Base-by-base conservation (phyloP, 2,113 vertebrate species). In the Delphinus delphis region DNA sequence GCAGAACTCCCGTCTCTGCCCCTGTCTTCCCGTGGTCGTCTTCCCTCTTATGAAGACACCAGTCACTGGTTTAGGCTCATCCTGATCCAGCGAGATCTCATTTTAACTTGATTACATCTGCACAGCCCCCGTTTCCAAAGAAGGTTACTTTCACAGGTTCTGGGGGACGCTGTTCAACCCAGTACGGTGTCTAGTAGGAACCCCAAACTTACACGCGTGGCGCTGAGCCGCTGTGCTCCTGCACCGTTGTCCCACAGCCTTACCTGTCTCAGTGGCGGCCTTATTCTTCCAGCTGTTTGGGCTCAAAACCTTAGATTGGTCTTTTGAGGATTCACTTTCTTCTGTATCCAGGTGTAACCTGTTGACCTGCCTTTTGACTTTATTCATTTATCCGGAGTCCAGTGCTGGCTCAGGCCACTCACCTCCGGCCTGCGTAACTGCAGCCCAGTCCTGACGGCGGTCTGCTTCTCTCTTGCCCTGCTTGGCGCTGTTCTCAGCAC, bases 121-220 rank as follows among this genome's bases (percentile, higher is more conserved):
- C 50, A 21, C 10, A 88, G 58, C 15, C 38, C 26, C 55, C 1
- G 0, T 89, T 92, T 89, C 71, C 33, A 73, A 28, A 41, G 47
- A 23, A 26, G 53, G 68, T 65, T 6, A 18, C 50, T 3, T 33
- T 65, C 90, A 33, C 55, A 38, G 25, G 25, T 28, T 58, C n/a
- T n/a, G 18, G 11, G 63, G 36, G 82, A 28, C 53, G 1, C n/a
- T 36, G 21, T 26, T 60, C 33, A 36, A 5, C 60, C 28, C 17
- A 21, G n/a, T 41, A 21, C 18, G 3, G 36, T 70, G 0, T 36
- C 23, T 65, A 2, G 17, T 26, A 50, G 79, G 89, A 60, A 6
- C 60, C 26, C 7, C 23, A 8, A 12, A 33, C 33, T 18, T 14
- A 21, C 0, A 0, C 3, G 33, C 41, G 5, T 26, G 7, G 33